Evolutionary conservation across 2,888 invertebrate genomes (phyloP).

Genomic region (Entomobrya proxima): DNA sequence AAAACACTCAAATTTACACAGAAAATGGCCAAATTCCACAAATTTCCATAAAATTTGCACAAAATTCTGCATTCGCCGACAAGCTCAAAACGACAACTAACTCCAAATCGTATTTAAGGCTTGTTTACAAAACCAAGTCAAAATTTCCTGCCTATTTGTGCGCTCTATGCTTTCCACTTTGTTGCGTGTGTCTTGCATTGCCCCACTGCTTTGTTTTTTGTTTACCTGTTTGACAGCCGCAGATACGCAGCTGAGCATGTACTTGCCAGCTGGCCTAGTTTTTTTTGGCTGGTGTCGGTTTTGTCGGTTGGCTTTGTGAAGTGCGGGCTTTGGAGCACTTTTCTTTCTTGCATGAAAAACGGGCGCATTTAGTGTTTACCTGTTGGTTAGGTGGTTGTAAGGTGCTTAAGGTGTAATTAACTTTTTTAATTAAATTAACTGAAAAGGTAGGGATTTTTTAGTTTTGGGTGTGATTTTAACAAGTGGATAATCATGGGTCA

Average conservation of each 20-base stretch:
- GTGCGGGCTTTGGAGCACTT: constrained; percentile 25
- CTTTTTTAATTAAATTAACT: not conserved
- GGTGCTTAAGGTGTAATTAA: not conserved
- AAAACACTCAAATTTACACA: no score
- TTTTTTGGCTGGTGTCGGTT: not conserved
- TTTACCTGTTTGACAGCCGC: not conserved
- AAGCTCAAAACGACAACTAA: no score
- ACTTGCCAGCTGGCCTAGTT: constrained; percentile 9
- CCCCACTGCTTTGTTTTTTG: constrained; percentile 5
- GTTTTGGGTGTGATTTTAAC: not conserved
- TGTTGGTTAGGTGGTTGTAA: no score
- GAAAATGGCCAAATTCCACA: no score
- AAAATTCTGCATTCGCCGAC: no score
- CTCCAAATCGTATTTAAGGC: no score
- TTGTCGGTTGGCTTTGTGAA: not conserved
- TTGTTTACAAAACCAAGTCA: not conserved
- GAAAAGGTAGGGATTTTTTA: not conserved
- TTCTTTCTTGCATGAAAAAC: not conserved
- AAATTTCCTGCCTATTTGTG: not conserved
- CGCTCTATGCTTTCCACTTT: constrained; percentile 1
- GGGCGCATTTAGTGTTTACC: not conserved
- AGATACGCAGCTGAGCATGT: not conserved
- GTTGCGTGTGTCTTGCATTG: not conserved
- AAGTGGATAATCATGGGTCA: not conserved
- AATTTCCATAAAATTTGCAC: no score